Evolutionary conservation across 2,888 invertebrate species (phyloP), one percentile per base, ranked within the genome.

Genomic region (Agrotis puta): DNA sequence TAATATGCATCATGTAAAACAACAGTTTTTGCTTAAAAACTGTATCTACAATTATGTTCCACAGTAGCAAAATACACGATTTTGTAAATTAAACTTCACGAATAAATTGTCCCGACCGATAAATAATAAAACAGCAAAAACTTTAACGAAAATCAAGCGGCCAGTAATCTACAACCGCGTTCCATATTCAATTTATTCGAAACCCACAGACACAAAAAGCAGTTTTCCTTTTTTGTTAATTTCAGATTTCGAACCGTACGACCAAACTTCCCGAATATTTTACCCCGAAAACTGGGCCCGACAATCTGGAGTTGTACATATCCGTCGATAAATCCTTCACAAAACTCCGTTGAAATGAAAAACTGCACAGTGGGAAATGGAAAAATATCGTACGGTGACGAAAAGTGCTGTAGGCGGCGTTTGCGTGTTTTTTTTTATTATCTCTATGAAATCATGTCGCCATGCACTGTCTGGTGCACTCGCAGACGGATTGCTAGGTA

Each of bases 321-420:
- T 70, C 72, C 75, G 81, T 81, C 79, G 72, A 82, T 82, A 84
- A 83, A 83, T 79, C 79, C 82, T 78, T 75, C 77, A 73, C 67
- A 57, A 59, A 77, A 68, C 73, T 86, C 85, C 88, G 89, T 87
- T 86, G 87, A 89, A 89, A 89, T 88, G 87, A 88, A 90, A 90
- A 88, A 88, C 86, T 82, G 78, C 77, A 77, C 78, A 78, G 74
- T 79, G 73, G 77, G 83, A 85, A 85, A 87, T 83, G 79, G 78
- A 72, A 80, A 87, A 83, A 82, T 81, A 85, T 74, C 62, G 76
- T 76, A 51, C 73, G 77, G 86, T 87, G 90, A 87, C 85, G 86
- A 87, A 87, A 87, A 81, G 77, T 79, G 87, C 87, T 82, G 72
- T 81, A 78, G 86, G 82, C 77, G 74, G 66, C 51, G 58, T 27